Evolutionary conservation across 2,888 invertebrate species (phyloP).

Genomic region (Callinectes sapidus): DNA sequence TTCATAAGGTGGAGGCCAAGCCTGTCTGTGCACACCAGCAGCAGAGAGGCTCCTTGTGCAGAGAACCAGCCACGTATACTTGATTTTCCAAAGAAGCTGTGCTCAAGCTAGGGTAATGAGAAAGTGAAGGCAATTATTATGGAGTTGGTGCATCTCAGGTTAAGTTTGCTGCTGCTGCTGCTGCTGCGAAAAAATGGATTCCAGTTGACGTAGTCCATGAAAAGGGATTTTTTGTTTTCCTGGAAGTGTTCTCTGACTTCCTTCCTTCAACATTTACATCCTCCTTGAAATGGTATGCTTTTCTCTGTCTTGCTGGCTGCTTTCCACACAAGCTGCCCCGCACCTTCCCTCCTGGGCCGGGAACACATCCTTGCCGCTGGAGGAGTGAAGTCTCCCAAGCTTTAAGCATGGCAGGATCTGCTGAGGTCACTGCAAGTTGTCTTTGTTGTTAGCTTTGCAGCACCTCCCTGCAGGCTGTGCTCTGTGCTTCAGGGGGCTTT

Average conservation of each 20-base stretch:
- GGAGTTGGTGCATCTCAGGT: background rate
- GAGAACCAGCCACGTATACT: background rate
- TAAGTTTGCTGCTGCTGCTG: conserved; percentile 1
- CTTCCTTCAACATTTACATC: background rate
- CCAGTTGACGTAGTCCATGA: background rate
- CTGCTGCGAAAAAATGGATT: background rate
- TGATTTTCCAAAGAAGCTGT: background rate
- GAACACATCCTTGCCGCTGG: background rate
- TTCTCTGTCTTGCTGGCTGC: conserved; percentile 5
- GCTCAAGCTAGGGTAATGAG: background rate
- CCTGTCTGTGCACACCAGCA: background rate
- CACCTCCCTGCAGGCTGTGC: background rate
- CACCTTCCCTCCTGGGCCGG: background rate
- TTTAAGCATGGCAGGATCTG: background rate
- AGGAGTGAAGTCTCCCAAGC: background rate
- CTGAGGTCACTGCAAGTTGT: background rate
- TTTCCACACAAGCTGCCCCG: background rate
- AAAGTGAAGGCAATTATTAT: background rate
- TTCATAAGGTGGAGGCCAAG: background rate
- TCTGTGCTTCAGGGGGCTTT: background rate
- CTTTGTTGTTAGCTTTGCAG: background rate
- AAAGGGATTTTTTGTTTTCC: background rate
- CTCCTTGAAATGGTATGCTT: background rate
- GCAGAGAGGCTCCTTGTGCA: background rate
- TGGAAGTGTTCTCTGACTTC: background rate